Conservation (phyloP, 2,888 invertebrate species). For the Cylindroiulus punctatus region DNA sequence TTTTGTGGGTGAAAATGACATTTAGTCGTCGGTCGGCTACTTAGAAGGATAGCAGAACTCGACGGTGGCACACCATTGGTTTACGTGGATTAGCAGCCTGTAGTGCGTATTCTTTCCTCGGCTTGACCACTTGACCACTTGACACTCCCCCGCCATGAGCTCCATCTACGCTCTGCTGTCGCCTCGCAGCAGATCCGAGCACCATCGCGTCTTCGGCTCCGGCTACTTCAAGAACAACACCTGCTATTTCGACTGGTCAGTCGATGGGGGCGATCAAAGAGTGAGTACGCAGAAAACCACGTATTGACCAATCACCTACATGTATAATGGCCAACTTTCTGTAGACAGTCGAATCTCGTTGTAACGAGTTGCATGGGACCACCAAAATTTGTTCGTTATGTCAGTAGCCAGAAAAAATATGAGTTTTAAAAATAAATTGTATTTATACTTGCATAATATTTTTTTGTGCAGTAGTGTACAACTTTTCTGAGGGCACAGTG, state of each 20-base stretch:
- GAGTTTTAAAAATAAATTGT: too few species aligned
- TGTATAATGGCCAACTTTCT: too few species aligned
- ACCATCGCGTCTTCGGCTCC: not conserved
- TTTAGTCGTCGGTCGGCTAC: not conserved
- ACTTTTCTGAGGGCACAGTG: too few species aligned
- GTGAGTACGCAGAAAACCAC: not conserved
- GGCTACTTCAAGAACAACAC: slow-evolving; percentile 27
- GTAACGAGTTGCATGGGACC: too few species aligned
- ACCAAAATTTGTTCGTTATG: too few species aligned
- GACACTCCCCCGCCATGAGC: not conserved
- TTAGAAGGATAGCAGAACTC: not conserved
- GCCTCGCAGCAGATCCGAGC: not conserved
- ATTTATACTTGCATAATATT: too few species aligned
- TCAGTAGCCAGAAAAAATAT: too few species aligned
- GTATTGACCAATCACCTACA: too few species aligned
- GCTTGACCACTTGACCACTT: not conserved
- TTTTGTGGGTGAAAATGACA: not conserved
- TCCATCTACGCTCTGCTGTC: not conserved
- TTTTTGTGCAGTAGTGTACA: too few species aligned
- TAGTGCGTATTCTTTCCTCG: not conserved
- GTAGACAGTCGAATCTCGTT: too few species aligned
- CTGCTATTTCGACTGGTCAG: not conserved
- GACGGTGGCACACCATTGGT: not conserved
- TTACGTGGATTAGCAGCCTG: too few species aligned
- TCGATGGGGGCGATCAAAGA: not conserved